Conservation (phyloP, 1,140 invertebrate genomes). For the Pogonomyrmex californicus region DNA sequence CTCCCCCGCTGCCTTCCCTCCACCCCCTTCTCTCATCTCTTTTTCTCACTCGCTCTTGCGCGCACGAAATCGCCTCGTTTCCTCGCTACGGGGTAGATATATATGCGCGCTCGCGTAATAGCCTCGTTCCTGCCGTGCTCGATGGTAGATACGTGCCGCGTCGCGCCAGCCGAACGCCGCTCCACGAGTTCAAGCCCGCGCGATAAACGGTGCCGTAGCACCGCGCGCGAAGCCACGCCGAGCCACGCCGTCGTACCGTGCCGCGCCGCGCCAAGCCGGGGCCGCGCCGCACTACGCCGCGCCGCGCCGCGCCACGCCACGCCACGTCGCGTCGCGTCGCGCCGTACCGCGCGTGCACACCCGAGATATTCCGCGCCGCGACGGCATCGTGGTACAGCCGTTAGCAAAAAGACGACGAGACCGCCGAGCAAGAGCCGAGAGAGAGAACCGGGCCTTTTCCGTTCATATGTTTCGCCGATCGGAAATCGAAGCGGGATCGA, state of each 20-base stretch:
- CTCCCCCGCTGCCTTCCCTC: conserved; percentile 59
- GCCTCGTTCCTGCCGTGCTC: conserved; percentile 84
- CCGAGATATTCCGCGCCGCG: conserved; percentile 41
- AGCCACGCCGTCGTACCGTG: conserved; percentile 26
- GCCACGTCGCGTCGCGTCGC: background rate
- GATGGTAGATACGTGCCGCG: conserved; percentile 84
- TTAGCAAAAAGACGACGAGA: conserved; percentile 66
- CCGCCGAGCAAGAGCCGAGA: conserved; percentile 17
- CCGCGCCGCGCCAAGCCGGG: conserved; percentile 13
- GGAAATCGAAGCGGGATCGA: conserved; percentile 60
- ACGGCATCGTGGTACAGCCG: conserved; percentile 60
- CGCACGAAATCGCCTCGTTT: conserved; percentile 74
- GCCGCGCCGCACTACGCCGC: conserved; percentile 25
- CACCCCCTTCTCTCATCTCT: conserved; percentile 66
- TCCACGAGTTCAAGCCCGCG: conserved; percentile 78
- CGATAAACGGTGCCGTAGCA: conserved; percentile 84
- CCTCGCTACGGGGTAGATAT: conserved; percentile 75
- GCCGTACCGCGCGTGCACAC: background rate
- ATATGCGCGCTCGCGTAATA: conserved; percentile 85
- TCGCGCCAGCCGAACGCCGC: conserved; percentile 75
- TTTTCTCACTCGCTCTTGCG: conserved; percentile 68
- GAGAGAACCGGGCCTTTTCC: conserved; percentile 39
- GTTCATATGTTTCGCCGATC: conserved; percentile 48
- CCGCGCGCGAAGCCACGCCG: conserved; percentile 65
- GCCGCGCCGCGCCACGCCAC: conserved; percentile 21